phyloP scores from a whole-genome alignment of 1,140 invertebrate genomes.

The Drosophila mayri region DNA sequence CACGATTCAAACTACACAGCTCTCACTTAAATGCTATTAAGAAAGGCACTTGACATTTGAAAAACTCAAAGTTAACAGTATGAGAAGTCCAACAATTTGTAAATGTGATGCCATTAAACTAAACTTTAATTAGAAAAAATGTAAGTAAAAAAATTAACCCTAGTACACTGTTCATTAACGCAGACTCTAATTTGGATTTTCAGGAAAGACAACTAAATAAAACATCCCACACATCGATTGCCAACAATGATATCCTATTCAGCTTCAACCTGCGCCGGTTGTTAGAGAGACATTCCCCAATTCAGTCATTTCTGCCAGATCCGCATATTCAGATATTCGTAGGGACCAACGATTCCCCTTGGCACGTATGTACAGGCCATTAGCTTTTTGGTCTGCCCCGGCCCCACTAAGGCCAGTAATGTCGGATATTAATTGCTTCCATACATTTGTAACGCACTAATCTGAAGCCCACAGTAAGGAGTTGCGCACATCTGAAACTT shows the following conservation, averaged over 20 bases:
- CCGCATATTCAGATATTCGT: too few species aligned
- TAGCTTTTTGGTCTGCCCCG: slow-evolving; percentile 6
- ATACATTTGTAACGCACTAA: slow-evolving; percentile 58
- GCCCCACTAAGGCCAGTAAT: slow-evolving; percentile 3
- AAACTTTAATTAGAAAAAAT: neutral
- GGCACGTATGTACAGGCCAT: too few species aligned
- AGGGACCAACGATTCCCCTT: too few species aligned
- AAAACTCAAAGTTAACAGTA: slow-evolving; percentile 39
- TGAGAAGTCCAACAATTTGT: neutral
- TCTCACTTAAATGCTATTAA: slow-evolving; percentile 66
- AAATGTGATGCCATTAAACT: slow-evolving; percentile 1
- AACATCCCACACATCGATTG: neutral
- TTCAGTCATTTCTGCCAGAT: neutral
- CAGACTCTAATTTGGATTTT: neutral
- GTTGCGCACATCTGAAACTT: slow-evolving; percentile 28
- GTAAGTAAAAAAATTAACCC: neutral
- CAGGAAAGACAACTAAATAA: neutral
- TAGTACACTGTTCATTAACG: neutral
- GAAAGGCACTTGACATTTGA: slow-evolving; percentile 77
- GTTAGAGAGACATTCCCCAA: neutral
- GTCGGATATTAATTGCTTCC: slow-evolving; percentile 70
- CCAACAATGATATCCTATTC: neutral
- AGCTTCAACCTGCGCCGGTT: too few species aligned
- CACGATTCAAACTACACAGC: slow-evolving; percentile 16
- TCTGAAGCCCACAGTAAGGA: slow-evolving; percentile 29